Evolutionary conservation across 2,888 invertebrate genomes (phyloP).

Genomic region (Eurytoma californica): DNA sequence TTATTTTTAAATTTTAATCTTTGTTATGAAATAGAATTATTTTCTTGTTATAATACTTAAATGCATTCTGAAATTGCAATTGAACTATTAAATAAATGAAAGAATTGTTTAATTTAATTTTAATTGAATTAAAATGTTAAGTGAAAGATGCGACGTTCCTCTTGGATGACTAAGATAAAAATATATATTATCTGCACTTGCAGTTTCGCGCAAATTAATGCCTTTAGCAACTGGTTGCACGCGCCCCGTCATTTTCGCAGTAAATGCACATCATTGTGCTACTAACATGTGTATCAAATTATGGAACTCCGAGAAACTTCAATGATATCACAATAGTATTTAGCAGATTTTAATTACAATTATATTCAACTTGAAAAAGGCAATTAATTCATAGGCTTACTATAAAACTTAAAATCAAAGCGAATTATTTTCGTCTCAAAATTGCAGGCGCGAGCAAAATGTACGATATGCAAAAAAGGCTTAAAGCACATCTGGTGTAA

Average conservation of each 20-base stretch:
- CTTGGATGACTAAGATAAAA: neutral
- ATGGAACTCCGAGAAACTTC: conserved; percentile 16
- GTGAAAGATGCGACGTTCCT: neutral
- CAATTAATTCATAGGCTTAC: neutral
- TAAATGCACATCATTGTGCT: conserved; percentile 19
- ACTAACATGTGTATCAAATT: conserved; percentile 20
- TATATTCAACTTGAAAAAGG: neutral
- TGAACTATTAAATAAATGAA: too few relatives aligned
- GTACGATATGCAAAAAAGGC: neutral
- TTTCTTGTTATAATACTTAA: too few relatives aligned
- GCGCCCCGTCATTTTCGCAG: conserved; percentile 8
- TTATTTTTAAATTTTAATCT: too few relatives aligned
- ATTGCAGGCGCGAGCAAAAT: too few relatives aligned
- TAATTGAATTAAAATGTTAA: too few relatives aligned
- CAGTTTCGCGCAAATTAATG: conserved; percentile 30
- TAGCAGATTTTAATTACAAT: neutral
- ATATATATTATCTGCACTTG: neutral
- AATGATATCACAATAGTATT: neutral
- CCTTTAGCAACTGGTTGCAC: conserved; percentile 20
- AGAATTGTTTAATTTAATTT: too few relatives aligned
- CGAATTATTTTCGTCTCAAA: too few relatives aligned
- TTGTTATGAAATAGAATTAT: too few relatives aligned
- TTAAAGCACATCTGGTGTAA: conserved; percentile 8
- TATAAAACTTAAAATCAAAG: neutral
- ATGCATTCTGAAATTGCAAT: too few relatives aligned